Evolutionary conservation across 2,113 vertebrate species (phyloP).

Genomic region (Epinephelus fuscoguttatus): DNA sequence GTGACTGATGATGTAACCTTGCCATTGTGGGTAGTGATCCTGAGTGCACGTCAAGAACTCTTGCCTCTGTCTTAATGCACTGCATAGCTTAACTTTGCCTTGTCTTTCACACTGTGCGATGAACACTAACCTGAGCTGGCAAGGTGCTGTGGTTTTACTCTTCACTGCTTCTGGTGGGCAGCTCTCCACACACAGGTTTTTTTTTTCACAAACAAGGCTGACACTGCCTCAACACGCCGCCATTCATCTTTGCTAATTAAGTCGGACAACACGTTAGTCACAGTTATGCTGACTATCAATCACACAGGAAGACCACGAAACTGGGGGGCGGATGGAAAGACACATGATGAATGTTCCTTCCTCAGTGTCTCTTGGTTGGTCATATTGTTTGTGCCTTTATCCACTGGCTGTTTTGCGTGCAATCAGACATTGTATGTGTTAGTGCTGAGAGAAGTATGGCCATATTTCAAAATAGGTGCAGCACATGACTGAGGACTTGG

Average conservation of each 20-base stretch:
- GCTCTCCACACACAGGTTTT: constrained; percentile 26
- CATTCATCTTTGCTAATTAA: constrained; percentile 81
- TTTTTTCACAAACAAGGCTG: constrained; percentile 66
- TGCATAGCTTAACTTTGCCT: constrained; percentile 51
- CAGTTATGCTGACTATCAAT: constrained; percentile 79
- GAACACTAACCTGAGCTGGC: constrained; percentile 50
- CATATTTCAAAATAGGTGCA: background rate
- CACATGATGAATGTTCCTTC: constrained; percentile 64
- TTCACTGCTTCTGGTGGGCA: constrained; percentile 54
- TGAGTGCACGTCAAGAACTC: background rate
- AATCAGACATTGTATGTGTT: background rate
- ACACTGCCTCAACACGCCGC: constrained; percentile 50
- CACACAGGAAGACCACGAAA: constrained; percentile 57
- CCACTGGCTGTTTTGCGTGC: background rate
- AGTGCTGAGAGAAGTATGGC: constrained; percentile 7
- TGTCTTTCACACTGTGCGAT: constrained; percentile 53
- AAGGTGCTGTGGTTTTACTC: constrained; percentile 50
- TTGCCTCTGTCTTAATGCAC: background rate
- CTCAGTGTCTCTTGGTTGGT: constrained; percentile 46
- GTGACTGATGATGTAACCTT: constrained; percentile 1
- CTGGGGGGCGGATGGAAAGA: constrained; percentile 52
- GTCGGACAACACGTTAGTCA: constrained; percentile 78
- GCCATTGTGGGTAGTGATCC: background rate
- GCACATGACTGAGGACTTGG: background rate
- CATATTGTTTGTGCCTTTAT: constrained; percentile 25